Percentiles rank a stretch among this genome's conserved stretches.
These are phyloP conservation scores for Fragum sueziense DNA, from an alignment of 2,888 invertebrate genomes.

Conservation along the genomic window DNA sequence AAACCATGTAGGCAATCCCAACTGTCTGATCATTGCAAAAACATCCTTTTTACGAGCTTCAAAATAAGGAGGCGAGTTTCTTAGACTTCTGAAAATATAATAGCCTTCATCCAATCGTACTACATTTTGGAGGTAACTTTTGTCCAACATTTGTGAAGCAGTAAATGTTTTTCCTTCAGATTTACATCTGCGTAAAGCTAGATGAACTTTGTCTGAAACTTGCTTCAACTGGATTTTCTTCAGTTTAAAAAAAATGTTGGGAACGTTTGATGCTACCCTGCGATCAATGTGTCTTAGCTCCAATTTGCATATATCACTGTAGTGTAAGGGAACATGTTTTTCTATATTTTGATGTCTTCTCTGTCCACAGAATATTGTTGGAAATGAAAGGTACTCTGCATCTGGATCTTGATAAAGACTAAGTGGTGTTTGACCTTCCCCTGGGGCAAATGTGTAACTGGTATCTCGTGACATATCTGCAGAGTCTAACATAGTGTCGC, in stretches of 20 bases:
- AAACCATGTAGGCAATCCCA: slow-evolving; percentile 55
- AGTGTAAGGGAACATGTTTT: slow-evolving; percentile 7
- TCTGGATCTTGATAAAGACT: slow-evolving; percentile 15
- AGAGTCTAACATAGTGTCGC: no score
- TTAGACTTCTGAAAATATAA: slow-evolving; percentile 28
- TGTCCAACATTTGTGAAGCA: slow-evolving; percentile 23
- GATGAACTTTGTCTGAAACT: slow-evolving; percentile 3
- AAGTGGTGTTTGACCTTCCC: slow-evolving; percentile 14
- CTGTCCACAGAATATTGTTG: slow-evolving; percentile 23
- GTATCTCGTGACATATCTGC: no score
- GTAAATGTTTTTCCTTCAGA: neutral
- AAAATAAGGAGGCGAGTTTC: slow-evolving; percentile 44
- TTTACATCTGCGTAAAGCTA: slow-evolving; percentile 10
- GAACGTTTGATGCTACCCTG: slow-evolving; percentile 25
- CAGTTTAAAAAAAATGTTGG: slow-evolving; percentile 42
- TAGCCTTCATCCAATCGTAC: slow-evolving; percentile 31
- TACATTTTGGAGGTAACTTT: slow-evolving; percentile 1
- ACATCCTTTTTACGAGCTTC: slow-evolving; percentile 56
- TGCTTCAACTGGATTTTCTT: slow-evolving; percentile 48
- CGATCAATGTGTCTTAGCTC: slow-evolving; percentile 18
- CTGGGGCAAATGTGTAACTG: slow-evolving; percentile 19
- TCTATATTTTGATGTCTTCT: neutral
- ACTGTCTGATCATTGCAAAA: slow-evolving; percentile 65
- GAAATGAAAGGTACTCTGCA: slow-evolving; percentile 17
- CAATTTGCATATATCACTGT: slow-evolving; percentile 16